phyloP scores from a whole-genome alignment of 2,888 invertebrate species.

The Xestia rhomboidea region DNA sequence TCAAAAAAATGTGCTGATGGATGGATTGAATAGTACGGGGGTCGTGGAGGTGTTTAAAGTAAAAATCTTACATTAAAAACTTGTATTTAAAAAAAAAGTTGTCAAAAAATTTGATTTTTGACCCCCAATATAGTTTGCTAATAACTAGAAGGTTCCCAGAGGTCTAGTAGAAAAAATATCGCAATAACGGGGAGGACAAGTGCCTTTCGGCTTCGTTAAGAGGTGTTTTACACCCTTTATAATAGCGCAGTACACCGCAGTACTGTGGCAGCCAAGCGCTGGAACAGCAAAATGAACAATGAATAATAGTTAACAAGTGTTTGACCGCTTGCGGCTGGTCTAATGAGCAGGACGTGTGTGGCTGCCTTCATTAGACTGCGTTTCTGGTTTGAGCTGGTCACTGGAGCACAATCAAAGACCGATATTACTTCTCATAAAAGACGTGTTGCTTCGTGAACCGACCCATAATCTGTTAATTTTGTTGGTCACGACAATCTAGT shows the following conservation, averaged over 20 bases:
- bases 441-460: not conserved
- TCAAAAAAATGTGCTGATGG: too few species aligned
- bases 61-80: too few species aligned
- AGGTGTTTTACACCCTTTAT: too few species aligned
- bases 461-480: not conserved
- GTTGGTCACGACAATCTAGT: not conserved
- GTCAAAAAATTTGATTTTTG: too few species aligned
- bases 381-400: not conserved
- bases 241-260: not conserved
- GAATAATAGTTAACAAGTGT: constrained; percentile 41
- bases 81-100: too few species aligned
- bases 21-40: too few species aligned
- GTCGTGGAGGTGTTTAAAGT: too few species aligned
- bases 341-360: constrained; percentile 30
- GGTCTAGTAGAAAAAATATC: too few species aligned
- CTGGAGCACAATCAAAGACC: not conserved
- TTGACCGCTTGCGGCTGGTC: not conserved
- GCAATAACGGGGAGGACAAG: too few species aligned
- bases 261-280: constrained; percentile 12
- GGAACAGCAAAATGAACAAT: constrained; percentile 4
- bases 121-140: too few species aligned
- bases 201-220: too few species aligned
- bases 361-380: not conserved
- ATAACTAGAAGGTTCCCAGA: too few species aligned
- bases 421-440: not conserved